phyloP scores from a whole-genome alignment of 2,113 vertebrate species.

The Naja naja region DNA sequence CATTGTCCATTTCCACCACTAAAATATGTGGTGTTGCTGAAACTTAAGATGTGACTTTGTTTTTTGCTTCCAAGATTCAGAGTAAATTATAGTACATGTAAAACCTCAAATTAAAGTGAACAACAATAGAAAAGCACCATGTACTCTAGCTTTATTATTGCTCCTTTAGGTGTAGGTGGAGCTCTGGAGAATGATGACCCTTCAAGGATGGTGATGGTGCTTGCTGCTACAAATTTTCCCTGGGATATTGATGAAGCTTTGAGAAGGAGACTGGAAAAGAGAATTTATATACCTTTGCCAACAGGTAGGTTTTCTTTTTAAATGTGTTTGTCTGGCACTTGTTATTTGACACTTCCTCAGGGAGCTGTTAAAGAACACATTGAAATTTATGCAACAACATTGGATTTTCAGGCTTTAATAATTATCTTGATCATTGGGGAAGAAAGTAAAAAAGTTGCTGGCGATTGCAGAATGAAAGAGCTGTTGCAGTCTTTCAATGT shows the following conservation, averaged over 20 bases:
- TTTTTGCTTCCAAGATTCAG: not conserved
- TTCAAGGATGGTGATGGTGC: constrained; percentile 82
- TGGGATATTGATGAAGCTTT: constrained; percentile 84
- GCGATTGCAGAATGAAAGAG: constrained; percentile 47
- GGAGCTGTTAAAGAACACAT: not conserved
- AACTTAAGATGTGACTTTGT: not conserved
- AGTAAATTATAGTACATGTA: not conserved
- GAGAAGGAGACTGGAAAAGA: constrained; percentile 78
- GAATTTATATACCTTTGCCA: constrained; percentile 81
- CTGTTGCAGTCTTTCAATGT: constrained; percentile 39
- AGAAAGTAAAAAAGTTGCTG: constrained; percentile 27
- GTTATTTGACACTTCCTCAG: not conserved
- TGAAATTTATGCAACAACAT: constrained; percentile 23
- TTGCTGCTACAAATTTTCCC: constrained; percentile 82
- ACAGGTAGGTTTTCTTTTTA: constrained; percentile 68
- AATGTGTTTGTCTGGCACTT: not conserved
- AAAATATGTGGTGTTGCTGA: not conserved
- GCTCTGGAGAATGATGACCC: constrained; percentile 80
- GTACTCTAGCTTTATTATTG: not conserved
- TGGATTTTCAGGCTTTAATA: constrained; percentile 44
- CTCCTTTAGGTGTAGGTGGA: constrained; percentile 74
- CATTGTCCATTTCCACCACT: not conserved
- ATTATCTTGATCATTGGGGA: constrained; percentile 12
- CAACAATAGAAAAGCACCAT: not conserved
- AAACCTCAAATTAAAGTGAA: not conserved